Percentiles rank a stretch among this genome's conserved stretches.
phyloP scores from a whole-genome alignment of 2,888 invertebrate genomes.

The Craniophora ligustri region DNA sequence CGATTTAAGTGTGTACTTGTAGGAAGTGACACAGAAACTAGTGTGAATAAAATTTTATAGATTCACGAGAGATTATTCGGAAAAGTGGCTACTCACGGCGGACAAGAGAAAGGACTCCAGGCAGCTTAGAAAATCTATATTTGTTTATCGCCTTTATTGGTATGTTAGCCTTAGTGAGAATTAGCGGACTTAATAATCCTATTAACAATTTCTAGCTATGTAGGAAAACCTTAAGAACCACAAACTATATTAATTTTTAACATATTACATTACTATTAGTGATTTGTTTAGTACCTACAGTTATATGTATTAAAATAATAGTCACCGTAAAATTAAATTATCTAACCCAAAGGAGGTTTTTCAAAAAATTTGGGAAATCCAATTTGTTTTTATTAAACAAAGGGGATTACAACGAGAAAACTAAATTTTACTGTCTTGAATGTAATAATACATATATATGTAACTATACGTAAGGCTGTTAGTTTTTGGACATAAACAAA shows the following conservation, averaged over 20 bases:
- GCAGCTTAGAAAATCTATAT: constrained; percentile 3
- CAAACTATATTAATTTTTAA: constrained; percentile 14
- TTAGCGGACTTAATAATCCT: constrained; percentile 18
- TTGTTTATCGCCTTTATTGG: background rate
- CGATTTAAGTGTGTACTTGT: constrained; percentile 36
- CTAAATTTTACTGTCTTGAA: too few relatives aligned
- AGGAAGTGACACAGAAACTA: constrained; percentile 45
- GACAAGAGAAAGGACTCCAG: constrained; percentile 34
- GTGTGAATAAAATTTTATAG: constrained; percentile 41
- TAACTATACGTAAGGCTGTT: too few relatives aligned
- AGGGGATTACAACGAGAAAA: too few relatives aligned
- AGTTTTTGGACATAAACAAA: too few relatives aligned
- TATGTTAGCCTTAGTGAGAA: constrained; percentile 24
- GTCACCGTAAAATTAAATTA: too few relatives aligned
- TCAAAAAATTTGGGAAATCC: too few relatives aligned
- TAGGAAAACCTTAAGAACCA: constrained; percentile 4
- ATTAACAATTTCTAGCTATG: constrained; percentile 34
- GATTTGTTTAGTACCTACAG: too few relatives aligned
- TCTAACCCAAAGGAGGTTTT: too few relatives aligned
- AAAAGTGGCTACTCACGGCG: constrained; percentile 11
- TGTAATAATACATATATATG: too few relatives aligned
- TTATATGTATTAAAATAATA: too few relatives aligned
- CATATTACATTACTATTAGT: too few relatives aligned
- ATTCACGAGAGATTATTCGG: constrained; percentile 33
- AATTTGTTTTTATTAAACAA: too few relatives aligned